These are phyloP conservation scores for Rhabdomys pumilio DNA, from an alignment of 2,797 vertebrate genomes.

Conservation along the genomic window DNA sequence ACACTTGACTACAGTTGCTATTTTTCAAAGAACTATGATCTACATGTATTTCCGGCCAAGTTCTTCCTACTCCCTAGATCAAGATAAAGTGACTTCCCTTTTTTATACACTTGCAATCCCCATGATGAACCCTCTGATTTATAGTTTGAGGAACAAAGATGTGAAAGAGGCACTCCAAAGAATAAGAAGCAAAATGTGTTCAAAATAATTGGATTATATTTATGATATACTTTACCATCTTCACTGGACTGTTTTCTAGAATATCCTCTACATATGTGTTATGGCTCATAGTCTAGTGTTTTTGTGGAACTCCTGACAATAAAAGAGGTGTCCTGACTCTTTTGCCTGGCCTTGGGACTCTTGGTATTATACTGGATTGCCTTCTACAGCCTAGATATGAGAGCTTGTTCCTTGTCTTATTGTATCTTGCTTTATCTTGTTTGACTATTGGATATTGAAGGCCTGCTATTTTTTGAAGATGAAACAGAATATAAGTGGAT, in stretches of 20 bases:
- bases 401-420: background rate
- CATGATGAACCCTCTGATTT: conserved; percentile 8
- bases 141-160: conserved; percentile 22
- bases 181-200: background rate
- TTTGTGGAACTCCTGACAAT: background rate
- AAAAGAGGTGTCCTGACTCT: background rate
- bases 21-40: conserved; percentile 67
- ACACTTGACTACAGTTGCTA: conserved; percentile 24
- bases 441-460: background rate
- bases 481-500: background rate
- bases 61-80: conserved; percentile 3
- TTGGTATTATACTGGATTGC: background rate
- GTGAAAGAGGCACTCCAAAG: background rate
- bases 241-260: background rate
- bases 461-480: background rate
- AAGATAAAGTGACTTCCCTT: background rate
- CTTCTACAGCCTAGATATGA: background rate
- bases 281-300: background rate
- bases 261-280: background rate
- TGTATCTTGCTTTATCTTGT: background rate
- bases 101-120: background rate
- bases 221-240: background rate
- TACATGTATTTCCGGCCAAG: conserved; percentile 71
- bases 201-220: background rate
- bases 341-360: background rate